Conservation (phyloP, 2,797 vertebrate species). For the Serranus cabrilla region DNA sequence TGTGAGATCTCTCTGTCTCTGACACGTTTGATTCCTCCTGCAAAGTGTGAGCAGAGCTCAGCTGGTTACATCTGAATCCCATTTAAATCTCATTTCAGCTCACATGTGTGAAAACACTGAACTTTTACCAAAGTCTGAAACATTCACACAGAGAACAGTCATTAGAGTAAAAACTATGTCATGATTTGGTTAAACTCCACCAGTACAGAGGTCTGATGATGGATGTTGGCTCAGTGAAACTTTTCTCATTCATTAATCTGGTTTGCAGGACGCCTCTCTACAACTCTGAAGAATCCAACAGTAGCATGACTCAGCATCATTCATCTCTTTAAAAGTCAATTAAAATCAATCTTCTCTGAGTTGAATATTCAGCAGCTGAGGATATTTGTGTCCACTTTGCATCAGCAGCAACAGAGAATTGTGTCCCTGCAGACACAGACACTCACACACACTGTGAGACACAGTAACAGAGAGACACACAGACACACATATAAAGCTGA, state of each 20-base stretch:
- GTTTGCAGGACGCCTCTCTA: too few species aligned
- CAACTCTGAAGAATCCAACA: too few species aligned
- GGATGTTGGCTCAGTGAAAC: not conserved
- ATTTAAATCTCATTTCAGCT: not conserved
- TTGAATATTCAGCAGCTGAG: not conserved
- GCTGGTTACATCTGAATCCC: not conserved
- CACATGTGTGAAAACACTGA: not conserved
- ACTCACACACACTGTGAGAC: not conserved
- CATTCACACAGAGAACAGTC: not conserved
- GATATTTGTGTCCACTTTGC: not conserved
- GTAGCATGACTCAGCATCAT: too few species aligned
- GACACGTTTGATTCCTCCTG: not conserved
- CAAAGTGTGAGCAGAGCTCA: constrained; percentile 8
- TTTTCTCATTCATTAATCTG: too few species aligned
- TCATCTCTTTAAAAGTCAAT: too few species aligned
- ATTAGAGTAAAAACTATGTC: too few species aligned
- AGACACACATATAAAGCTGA: not conserved
- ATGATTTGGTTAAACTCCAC: not conserved
- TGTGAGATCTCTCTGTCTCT: not conserved
- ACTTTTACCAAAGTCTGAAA: constrained; percentile 8
- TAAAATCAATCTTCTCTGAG: not conserved
- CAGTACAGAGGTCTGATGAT: not conserved
- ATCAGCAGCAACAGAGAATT: not conserved
- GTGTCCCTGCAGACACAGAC: not conserved
- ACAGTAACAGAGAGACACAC: not conserved